Evolutionary conservation across 1,140 invertebrate species (phyloP).

Genomic region (Phenacoccus solenopsis): DNA sequence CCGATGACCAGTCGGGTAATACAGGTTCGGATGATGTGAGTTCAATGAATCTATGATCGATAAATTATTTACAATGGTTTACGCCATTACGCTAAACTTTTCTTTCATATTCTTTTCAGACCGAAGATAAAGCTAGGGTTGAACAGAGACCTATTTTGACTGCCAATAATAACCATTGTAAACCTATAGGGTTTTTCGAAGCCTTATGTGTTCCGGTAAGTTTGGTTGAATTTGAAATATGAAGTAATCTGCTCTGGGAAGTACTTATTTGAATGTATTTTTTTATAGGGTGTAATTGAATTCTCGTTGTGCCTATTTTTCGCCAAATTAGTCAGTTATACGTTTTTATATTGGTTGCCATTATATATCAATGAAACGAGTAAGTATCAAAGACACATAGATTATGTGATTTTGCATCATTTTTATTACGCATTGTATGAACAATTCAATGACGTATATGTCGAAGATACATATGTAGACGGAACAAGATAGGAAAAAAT

Average conservation of each 20-base stretch:
- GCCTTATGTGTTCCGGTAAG: constrained; percentile 66
- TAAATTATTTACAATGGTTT: no score
- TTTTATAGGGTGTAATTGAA: constrained; percentile 70
- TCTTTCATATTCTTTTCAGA: constrained; percentile 8
- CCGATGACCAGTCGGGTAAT: background rate
- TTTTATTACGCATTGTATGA: no score
- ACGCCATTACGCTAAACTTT: background rate
- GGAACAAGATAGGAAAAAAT: no score
- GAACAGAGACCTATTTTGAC: constrained; percentile 26
- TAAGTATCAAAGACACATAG: no score
- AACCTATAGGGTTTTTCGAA: constrained; percentile 61
- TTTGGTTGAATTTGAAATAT: constrained; percentile 17
- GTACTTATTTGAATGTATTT: background rate
- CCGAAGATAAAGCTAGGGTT: constrained; percentile 21
- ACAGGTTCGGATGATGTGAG: background rate
- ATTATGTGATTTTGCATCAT: no score
- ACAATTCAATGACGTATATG: no score
- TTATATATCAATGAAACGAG: constrained; percentile 73
- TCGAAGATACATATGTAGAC: no score
- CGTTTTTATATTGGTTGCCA: constrained; percentile 93
- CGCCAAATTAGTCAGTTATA: constrained; percentile 94
- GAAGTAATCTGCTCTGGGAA: no score
- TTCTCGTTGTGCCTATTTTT: constrained; percentile 92
- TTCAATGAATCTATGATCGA: background rate
- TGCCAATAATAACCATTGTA: constrained; percentile 29